Conservation (phyloP, 2,797 vertebrate genomes). For the Leucoraja ocellata region DNA sequence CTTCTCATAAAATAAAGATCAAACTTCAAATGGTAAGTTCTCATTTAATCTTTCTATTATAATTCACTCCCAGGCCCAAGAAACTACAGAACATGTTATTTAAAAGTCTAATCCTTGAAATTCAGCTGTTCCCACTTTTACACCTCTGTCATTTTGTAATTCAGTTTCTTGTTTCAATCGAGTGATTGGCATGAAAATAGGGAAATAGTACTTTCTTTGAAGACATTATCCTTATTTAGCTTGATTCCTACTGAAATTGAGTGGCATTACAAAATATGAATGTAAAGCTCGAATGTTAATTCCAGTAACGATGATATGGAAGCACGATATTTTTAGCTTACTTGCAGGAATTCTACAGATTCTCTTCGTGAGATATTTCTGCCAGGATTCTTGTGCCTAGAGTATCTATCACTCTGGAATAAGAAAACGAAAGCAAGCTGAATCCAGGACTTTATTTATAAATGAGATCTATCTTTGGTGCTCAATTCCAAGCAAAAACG, state of each 20-base stretch:
- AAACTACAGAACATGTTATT: no score
- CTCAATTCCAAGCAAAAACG: not conserved
- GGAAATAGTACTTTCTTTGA: not conserved
- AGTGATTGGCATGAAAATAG: no score
- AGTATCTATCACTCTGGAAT: not conserved
- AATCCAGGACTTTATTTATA: not conserved
- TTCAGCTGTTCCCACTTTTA: not conserved
- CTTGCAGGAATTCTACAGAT: not conserved
- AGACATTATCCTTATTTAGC: not conserved
- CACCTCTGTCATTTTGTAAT: not conserved
- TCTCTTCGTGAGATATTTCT: not conserved
- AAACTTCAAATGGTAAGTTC: no score
- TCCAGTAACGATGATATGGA: not conserved
- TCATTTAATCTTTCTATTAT: no score
- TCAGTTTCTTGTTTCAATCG: not conserved
- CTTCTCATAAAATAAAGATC: no score
- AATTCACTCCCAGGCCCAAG: not conserved
- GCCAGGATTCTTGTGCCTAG: not conserved
- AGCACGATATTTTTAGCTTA: not conserved
- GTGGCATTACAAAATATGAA: not conserved
- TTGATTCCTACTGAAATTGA: not conserved
- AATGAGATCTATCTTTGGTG: not conserved
- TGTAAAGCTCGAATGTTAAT: not conserved
- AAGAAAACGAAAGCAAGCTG: not conserved
- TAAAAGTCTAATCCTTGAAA: not conserved